Evolutionary conservation across 2,113 vertebrate genomes (phyloP).

Genomic region (Aythya baeri): DNA sequence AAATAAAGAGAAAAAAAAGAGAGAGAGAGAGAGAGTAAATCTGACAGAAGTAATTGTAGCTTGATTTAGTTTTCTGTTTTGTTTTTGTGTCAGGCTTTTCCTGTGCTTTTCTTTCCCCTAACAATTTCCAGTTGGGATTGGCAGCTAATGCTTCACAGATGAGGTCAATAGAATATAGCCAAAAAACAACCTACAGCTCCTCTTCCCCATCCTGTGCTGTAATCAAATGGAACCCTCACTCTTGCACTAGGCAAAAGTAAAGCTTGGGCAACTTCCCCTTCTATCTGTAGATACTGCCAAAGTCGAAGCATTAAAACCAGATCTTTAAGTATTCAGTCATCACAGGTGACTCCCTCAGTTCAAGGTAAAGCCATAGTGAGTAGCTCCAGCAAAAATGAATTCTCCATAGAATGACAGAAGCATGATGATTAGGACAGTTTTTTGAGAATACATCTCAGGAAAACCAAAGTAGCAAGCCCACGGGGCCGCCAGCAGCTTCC

Average conservation of each 20-base stretch:
- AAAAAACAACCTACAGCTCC: constrained; percentile 10
- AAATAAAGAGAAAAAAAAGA: too few species aligned
- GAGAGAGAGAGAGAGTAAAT: background rate
- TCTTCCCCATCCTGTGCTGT: background rate
- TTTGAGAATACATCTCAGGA: background rate
- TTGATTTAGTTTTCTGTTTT: constrained; percentile 5
- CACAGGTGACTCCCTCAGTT: background rate
- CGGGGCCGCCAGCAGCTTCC: background rate
- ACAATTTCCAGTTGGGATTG: constrained; percentile 39
- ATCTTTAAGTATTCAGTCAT: background rate
- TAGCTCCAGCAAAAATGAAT: background rate
- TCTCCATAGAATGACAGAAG: background rate
- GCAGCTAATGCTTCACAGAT: constrained; percentile 33
- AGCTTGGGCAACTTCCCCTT: background rate
- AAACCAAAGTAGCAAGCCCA: background rate
- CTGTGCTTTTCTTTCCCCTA: background rate
- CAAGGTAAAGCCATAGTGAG: background rate
- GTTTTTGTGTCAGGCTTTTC: constrained; percentile 11
- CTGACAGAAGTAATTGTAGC: background rate
- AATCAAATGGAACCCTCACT: background rate
- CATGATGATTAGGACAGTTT: background rate
- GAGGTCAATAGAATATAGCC: background rate
- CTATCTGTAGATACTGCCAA: background rate
- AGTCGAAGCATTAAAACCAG: background rate
- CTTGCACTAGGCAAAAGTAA: background rate